Base-by-base conservation (phyloP, 92 coral and sea anemone species). In the Zoanthus solanderi region DNA sequence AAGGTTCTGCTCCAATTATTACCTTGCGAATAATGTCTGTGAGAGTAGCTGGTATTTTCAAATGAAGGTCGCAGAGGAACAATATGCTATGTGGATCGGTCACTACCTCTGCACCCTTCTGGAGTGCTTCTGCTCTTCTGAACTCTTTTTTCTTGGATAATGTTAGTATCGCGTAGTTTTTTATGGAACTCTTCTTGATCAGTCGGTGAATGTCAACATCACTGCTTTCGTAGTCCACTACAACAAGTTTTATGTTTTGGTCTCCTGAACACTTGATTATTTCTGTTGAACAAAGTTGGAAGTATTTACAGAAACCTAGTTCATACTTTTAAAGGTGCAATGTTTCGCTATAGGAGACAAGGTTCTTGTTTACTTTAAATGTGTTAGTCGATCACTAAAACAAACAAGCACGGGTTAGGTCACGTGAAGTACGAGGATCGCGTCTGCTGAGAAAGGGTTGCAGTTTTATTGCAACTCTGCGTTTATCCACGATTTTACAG, bases 41-140 rank as follows among this genome's bases (percentile, higher is more conserved):
- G 68, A 95, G 78, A 11, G 92, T 86, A 30, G 87, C 84, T 17
- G 99, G 99, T 76, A 97, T 91, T 78, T 90, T 94, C 58, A 97
- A 90, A 83, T 97, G 95, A 10, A 97, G 86, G 77, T 97, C 99
- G 60, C 98, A 97, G 66, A 96, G 79, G 60, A 97, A 97, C 52
- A 97, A 74, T 47, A 97, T 94, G 85, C 98, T 96, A 78, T 97
- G 93, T 15, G 96, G 97, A 60, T 97, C 99, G 71, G 77, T 86
- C 12, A 97, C 98, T 0, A 90, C 96, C n/a, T 91, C 94, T 7
- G 98, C 95, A 13, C 99, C 99, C 42, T 78, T 91, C 79, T 97
- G 99, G 45, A 97, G 86, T 30, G 97, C 98, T 66, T 87, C 83
- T 47, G 99, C 98, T 67, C 98, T 90, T 71, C 92, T 94, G 79